phyloP scores from a whole-genome alignment of 2,888 invertebrate genomes.

The Cephus pulcher region DNA sequence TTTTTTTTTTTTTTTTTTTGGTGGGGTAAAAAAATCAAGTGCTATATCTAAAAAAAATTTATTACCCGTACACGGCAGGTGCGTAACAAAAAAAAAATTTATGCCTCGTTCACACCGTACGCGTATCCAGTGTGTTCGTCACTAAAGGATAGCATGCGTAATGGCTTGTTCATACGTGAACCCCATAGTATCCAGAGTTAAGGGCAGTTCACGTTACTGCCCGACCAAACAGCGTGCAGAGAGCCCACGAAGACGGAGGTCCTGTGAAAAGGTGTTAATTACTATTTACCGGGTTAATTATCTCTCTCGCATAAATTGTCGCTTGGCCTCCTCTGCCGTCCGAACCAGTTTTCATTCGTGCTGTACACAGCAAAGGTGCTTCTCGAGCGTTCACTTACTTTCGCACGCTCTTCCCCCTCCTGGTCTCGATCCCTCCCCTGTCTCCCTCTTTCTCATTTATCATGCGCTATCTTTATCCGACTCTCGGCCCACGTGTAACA shows the following conservation, averaged over 20 bases:
- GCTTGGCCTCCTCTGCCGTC: constrained; percentile 7
- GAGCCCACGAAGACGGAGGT: background rate
- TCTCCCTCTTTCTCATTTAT: background rate
- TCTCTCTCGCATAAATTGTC: constrained; percentile 42
- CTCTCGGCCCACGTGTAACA: background rate
- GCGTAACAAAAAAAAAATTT: no score
- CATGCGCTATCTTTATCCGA: background rate
- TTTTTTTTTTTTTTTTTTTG: no score
- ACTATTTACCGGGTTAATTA: constrained; percentile 43
- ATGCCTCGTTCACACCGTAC: no score
- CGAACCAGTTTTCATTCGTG: constrained; percentile 37
- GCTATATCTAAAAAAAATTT: background rate
- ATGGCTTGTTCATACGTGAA: background rate
- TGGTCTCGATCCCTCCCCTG: background rate
- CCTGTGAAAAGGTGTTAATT: constrained; percentile 39
- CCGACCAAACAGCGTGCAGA: background rate
- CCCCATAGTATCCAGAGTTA: background rate
- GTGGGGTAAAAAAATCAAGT: background rate
- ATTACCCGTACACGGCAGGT: background rate
- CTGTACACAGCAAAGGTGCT: background rate
- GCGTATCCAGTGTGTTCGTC: no score
- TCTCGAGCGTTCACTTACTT: constrained; percentile 24
- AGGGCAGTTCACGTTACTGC: background rate
- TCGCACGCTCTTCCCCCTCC: constrained; percentile 17
- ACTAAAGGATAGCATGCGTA: background rate